A percentile compares a stretch with the other conserved stretches of the same genome.
phyloP scores from a whole-genome alignment of 2,113 vertebrate species.

The Merops nubicus region DNA sequence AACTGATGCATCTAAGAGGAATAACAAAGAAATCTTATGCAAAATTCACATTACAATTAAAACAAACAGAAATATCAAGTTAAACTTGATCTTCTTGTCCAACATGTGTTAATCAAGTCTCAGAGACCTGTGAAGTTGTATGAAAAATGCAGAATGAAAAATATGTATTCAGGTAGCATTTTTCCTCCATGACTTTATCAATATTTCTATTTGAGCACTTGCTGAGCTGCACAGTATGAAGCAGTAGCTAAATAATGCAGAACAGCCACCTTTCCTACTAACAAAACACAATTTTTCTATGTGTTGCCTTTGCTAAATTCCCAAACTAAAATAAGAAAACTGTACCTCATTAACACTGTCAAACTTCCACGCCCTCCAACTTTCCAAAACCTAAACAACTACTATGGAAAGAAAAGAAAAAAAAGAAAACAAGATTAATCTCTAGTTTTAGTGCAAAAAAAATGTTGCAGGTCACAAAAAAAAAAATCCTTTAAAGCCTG shows the following conservation, averaged over 20 bases:
- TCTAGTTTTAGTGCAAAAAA: background rate
- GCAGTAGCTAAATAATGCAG: background rate
- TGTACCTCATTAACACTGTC: background rate
- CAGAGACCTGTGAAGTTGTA: background rate
- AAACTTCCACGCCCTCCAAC: background rate
- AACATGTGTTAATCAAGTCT: background rate
- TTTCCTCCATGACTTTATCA: background rate
- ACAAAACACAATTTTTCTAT: background rate
- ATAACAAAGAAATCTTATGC: background rate
- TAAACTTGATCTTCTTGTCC: background rate
- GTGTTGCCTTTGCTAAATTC: background rate
- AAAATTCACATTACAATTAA: background rate
- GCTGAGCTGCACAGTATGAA: background rate
- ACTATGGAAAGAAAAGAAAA: background rate
- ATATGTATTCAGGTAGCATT: background rate
- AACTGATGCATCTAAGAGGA: background rate
- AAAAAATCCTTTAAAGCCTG: background rate
- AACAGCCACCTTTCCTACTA: background rate
- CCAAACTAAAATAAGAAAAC: conserved; percentile 37
- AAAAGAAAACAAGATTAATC: background rate
- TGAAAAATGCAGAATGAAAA: background rate
- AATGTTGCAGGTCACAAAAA: background rate
- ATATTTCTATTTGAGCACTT: background rate
- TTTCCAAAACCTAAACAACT: background rate
- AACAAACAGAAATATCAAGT: background rate